Evolutionary conservation across 1,140 invertebrate species (phyloP), one percentile per base, ranked within the genome.

Genomic region (Ephestia elutella): DNA sequence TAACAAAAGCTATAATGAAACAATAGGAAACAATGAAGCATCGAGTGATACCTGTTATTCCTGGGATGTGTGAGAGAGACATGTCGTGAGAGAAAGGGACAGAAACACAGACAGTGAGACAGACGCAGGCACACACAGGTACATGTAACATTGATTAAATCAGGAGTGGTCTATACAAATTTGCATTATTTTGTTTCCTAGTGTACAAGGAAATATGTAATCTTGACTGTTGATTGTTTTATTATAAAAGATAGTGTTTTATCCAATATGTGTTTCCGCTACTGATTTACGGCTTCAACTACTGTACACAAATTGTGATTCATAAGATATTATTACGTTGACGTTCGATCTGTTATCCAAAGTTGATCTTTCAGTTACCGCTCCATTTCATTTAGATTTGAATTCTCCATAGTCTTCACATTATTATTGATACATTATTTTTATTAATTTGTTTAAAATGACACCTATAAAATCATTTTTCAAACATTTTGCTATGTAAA

Each of bases 31-130:
- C 44, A 75, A 80, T 78, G 73, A 74, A 73, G 50, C 61, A 71
- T 76, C 78, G 65, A 77, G 73, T 82, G 78, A 82, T 88, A 86
- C 86, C 86, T 88, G 86, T 86, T 82, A 86, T 88, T 82, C 86
- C 83, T 86, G 77, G 80, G 80, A 69, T 73, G 72, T 80, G 84
- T 86, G 82, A 78, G 78, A 87, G 78, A 84, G 79, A 82, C 78
- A 80, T 80, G 79, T 84, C 54, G 75, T 79, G 79, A 80, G 58
- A 84, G 73, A 84, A 68, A 81, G 77, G 81, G 86, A 86, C 68
- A 88, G 83, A 88, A 86, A 88, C 80, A 88, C 78, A 86, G 74
- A 87, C 71, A 86, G 82, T 88, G 82, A 88, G 82, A 87, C 74
- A 88, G 79, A 87, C 69, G 81, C 83, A 88, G 84, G 78, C 82